Evolutionary conservation across 1,140 invertebrate species (phyloP), one percentile per base, ranked within the genome.

Genomic region (Trachymyrmex septentrionalis): DNA sequence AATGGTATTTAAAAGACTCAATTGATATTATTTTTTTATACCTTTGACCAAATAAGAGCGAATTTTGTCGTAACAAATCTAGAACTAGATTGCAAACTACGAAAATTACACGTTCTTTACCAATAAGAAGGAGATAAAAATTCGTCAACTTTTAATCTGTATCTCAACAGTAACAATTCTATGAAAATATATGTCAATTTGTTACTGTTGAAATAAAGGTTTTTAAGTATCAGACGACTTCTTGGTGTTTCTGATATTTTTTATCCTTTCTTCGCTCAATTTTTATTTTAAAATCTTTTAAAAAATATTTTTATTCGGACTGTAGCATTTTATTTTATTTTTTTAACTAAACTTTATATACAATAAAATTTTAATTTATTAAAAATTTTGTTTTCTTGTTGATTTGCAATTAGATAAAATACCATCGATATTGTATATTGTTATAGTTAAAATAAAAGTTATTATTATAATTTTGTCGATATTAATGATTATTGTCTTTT

Each of bases 1-100:
- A 78, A 44, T 78, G 82, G 3, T 85, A 85, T 85, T 85, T 85
- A 85, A 78, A 85, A 75, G 21, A 81, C 21, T 57, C 16, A 59
- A 34, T 61, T 34, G 55, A 30, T 7, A 75, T 72, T 80, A 72
- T 34, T n/a, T 84, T 84, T 61, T 75, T 84, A 82, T 34, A 75
- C 80, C 80, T 75, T 12, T 73, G 19, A 50, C 38, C 69, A 38
- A 73, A 50, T 9, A 19, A 19, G 27, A 50, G n/a, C 55, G 3
- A 30, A 63, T 84, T 5, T 61, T 5, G 50, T 75, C 19, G 24
- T 2, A 21, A 21, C 19, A 67, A 16, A 16, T 66, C 7, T 9
- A 55, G 19, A 59, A 27, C 10, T 44, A 44, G 38, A 44, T 10
- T 63, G 19, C 7, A 63, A 12, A 63, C 9, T 80, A 12, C 6